phyloP scores from a whole-genome alignment of 2,797 vertebrate genomes.

The Hyperoplus lanceolatus region DNA sequence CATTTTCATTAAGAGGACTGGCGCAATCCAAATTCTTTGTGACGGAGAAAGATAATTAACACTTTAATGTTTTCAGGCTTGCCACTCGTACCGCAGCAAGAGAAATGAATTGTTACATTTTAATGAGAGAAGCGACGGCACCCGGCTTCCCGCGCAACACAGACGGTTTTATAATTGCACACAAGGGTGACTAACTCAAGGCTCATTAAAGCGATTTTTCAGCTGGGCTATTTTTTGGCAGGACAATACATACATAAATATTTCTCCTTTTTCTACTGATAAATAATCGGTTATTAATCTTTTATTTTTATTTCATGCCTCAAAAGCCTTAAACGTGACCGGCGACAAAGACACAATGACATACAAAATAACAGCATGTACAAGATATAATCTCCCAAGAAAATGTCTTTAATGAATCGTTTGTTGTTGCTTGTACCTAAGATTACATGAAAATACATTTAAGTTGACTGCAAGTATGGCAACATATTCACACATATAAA shows the following conservation, averaged over 20 bases:
- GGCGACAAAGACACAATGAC: background rate
- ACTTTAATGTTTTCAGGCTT: constrained; percentile 96
- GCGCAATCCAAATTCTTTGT: constrained; percentile 95
- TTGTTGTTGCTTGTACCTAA: constrained; percentile 84
- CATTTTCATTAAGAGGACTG: constrained; percentile 95
- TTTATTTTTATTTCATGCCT: constrained; percentile 12
- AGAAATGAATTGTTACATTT: constrained; percentile 97
- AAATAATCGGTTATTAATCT: constrained; percentile 70
- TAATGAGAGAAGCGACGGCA: constrained; percentile 96
- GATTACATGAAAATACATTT: constrained; percentile 88
- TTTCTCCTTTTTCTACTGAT: constrained; percentile 55
- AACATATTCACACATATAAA: constrained; percentile 88
- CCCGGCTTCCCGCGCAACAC: constrained; percentile 83
- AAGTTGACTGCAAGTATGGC: constrained; percentile 85
- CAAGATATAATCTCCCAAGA: constrained; percentile 80
- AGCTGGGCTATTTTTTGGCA: constrained; percentile 72
- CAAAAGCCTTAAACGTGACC: constrained; percentile 25
- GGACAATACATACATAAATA: constrained; percentile 68
- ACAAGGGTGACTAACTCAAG: constrained; percentile 80
- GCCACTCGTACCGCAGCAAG: constrained; percentile 89
- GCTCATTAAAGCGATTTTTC: constrained; percentile 81
- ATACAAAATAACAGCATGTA: constrained; percentile 36
- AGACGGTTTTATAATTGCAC: constrained; percentile 89
- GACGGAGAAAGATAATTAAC: constrained; percentile 96
- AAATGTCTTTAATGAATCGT: constrained; percentile 87